Percentiles rank a stretch among this genome's conserved stretches.
These are phyloP conservation scores for Cyprinodon brontotheroides DNA, from an alignment of 2,113 vertebrate genomes.

Conservation along the genomic window DNA sequence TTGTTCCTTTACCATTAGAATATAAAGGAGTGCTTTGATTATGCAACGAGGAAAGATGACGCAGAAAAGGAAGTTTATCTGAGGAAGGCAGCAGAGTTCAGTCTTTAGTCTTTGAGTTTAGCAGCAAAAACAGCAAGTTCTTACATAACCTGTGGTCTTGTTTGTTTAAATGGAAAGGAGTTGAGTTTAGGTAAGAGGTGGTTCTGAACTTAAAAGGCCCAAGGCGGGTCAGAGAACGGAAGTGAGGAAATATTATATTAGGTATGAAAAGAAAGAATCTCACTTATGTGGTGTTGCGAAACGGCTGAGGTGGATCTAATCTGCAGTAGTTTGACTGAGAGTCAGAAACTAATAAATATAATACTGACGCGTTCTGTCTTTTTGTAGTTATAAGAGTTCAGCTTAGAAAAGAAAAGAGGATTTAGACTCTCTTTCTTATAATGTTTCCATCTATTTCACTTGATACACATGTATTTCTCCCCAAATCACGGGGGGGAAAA, in stretches of 20 bases:
- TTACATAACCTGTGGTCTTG: constrained; percentile 39
- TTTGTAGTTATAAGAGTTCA: no score
- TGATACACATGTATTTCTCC: no score
- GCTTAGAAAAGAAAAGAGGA: no score
- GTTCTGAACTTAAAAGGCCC: neutral
- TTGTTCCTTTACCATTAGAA: constrained; percentile 57
- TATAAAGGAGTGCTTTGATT: constrained; percentile 11
- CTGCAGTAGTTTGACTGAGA: neutral
- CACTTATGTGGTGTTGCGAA: neutral
- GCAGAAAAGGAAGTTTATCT: constrained; percentile 17
- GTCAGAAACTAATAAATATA: neutral
- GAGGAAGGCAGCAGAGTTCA: neutral
- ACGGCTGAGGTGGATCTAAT: neutral
- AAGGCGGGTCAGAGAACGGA: neutral
- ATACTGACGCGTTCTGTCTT: neutral
- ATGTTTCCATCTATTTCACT: no score
- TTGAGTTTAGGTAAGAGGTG: constrained; percentile 4
- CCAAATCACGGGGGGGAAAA: no score
- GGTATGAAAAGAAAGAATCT: neutral
- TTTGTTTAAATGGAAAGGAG: constrained; percentile 49
- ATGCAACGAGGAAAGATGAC: constrained; percentile 27
- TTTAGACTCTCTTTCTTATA: no score
- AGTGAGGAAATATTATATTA: neutral
- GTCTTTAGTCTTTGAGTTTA: neutral
- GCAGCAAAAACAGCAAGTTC: constrained; percentile 35